These are phyloP conservation scores for Rugalucina vietnamica DNA, from an alignment of 2,888 invertebrate species.

Conservation along the genomic window DNA sequence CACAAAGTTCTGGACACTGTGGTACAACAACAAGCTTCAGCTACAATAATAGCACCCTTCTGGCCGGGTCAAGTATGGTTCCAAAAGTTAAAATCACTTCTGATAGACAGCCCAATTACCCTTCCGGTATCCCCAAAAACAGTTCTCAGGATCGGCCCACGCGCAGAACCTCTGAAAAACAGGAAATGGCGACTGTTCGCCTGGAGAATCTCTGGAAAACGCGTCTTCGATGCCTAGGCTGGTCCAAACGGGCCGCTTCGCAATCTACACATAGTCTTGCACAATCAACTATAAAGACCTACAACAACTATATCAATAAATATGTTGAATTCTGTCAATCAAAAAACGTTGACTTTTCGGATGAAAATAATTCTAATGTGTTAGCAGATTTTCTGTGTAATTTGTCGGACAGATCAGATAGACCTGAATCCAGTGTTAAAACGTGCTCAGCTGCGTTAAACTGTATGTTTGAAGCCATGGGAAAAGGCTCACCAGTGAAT, in stretches of 20 bases:
- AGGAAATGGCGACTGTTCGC: slow-evolving; percentile 7
- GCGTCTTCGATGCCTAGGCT: slow-evolving; percentile 13
- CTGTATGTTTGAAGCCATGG: background rate
- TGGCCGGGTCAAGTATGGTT: slow-evolving; percentile 5
- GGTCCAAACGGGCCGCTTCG: background rate
- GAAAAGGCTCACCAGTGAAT: background rate
- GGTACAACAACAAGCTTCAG: background rate
- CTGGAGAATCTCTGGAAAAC: slow-evolving; percentile 10
- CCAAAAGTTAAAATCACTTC: background rate
- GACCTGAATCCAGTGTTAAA: background rate
- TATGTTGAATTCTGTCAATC: background rate
- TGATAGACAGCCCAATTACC: background rate
- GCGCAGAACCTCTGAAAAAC: slow-evolving; percentile 12
- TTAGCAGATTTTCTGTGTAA: slow-evolving; percentile 13
- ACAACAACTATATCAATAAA: slow-evolving; percentile 4
- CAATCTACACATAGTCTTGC: background rate
- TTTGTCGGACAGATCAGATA: background rate
- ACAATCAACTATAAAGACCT: slow-evolving; percentile 6
- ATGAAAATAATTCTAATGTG: background rate
- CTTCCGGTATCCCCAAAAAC: slow-evolving; percentile 8
- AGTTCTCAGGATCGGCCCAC: slow-evolving; percentile 4
- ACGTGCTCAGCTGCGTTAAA: background rate
- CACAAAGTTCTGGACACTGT: background rate
- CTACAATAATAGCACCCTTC: slow-evolving; percentile 4
- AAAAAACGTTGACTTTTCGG: background rate